These are phyloP conservation scores for Dasysyrphus albostriatus DNA, from an alignment of 2,888 invertebrate species.

Conservation along the genomic window DNA sequence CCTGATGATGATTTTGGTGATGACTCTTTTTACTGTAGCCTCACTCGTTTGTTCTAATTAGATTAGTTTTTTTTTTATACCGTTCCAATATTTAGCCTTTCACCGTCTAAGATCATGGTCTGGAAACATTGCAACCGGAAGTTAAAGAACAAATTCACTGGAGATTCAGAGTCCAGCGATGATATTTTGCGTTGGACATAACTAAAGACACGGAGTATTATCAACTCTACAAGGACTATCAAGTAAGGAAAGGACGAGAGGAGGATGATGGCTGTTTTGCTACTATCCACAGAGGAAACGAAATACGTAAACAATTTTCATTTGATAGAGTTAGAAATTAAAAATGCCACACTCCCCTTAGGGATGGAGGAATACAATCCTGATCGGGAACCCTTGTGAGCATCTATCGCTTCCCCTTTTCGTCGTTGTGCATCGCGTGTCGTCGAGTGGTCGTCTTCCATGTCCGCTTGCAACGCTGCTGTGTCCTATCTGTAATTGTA, in stretches of 20 bases:
- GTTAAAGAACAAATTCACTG: neutral
- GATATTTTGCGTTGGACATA: neutral
- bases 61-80: too few relatives aligned
- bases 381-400: neutral
- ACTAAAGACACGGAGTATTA: neutral
- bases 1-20: too few relatives aligned
- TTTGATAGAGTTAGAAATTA: neutral
- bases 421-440: neutral
- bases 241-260: neutral
- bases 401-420: neutral
- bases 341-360: neutral
- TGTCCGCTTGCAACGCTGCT: neutral
- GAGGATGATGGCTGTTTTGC: neutral
- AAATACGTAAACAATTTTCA: neutral
- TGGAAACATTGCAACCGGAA: neutral
- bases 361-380: neutral
- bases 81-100: neutral
- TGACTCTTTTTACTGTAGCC: too few relatives aligned
- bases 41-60: too few relatives aligned
- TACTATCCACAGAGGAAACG: neutral
- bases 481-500: neutral
- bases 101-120: neutral
- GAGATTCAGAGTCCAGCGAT: too few relatives aligned
- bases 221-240: neutral
- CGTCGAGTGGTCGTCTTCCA: neutral